Evolutionary conservation across 2,113 vertebrate species (phyloP).

Genomic region (Tiliqua scincoides): DNA sequence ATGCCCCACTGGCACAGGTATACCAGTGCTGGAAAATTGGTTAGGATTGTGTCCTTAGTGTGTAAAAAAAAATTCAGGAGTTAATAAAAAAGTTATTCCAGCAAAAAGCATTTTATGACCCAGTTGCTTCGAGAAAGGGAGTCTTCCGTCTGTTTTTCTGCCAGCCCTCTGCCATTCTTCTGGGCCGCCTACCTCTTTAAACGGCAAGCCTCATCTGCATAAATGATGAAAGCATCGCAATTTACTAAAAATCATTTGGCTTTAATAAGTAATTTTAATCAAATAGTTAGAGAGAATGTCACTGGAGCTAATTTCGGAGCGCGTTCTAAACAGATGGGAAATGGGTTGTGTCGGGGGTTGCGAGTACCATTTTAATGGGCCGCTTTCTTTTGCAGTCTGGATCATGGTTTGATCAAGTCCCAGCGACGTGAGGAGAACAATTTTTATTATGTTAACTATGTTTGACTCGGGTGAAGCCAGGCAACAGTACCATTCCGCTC

Average conservation of each 20-base stretch:
- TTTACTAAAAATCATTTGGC: conserved; percentile 61
- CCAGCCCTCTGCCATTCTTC: conserved; percentile 20
- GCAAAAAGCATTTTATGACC: conserved; percentile 24
- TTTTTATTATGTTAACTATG: conserved; percentile 58
- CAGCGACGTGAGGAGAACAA: conserved; percentile 56
- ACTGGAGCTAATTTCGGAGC: conserved; percentile 45
- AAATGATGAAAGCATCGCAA: conserved; percentile 55
- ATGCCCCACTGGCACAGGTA: too few species aligned
- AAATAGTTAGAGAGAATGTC: conserved; percentile 56
- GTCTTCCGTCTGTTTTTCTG: background rate
- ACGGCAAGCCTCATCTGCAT: conserved; percentile 47
- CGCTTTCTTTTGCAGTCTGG: conserved; percentile 22
- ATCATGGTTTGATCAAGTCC: conserved; percentile 51
- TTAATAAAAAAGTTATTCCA: conserved; percentile 27
- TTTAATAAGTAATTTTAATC: conserved; percentile 65
- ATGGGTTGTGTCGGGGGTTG: conserved; percentile 32
- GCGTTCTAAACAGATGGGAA: conserved; percentile 47
- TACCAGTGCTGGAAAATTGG: too few species aligned
- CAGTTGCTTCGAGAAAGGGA: conserved; percentile 41
- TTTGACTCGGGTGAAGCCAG: conserved; percentile 17
- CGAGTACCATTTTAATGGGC: conserved; percentile 30
- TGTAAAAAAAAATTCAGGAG: background rate
- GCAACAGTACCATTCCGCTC: conserved; percentile 9
- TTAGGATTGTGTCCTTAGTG: too few species aligned
- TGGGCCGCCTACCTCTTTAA: conserved; percentile 47